Percentiles rank a stretch among this genome's conserved stretches.
Evolutionary conservation across 2,797 vertebrate species (phyloP).

Genomic region (Sebastolobus alascanus): DNA sequence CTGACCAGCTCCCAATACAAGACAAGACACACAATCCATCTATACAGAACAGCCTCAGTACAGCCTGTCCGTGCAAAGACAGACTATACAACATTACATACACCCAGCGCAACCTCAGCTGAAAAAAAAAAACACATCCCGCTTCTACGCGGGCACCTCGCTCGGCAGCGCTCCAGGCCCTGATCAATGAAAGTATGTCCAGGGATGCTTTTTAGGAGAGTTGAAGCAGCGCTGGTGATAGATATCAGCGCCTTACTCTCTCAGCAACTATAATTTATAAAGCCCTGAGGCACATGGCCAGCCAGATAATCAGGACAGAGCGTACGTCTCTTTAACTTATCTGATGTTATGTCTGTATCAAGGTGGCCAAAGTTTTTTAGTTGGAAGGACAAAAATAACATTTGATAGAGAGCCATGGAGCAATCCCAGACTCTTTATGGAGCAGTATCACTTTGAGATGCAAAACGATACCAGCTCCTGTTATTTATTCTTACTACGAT

Average conservation of each 20-base stretch:
- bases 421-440: neutral
- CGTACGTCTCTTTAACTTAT: slow-evolving; percentile 27
- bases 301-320: slow-evolving; percentile 36
- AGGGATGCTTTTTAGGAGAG: slow-evolving; percentile 59
- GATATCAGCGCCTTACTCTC: slow-evolving; percentile 59
- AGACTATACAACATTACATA: neutral
- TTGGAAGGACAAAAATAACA: neutral
- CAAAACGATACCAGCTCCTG: neutral
- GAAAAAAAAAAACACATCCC: slow-evolving; percentile 18
- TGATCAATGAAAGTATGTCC: slow-evolving; percentile 74
- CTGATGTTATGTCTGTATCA: slow-evolving; percentile 15
- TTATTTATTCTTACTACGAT: neutral
- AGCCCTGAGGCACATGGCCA: slow-evolving; percentile 36
- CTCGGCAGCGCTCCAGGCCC: slow-evolving; percentile 57
- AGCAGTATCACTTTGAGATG: neutral
- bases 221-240: slow-evolving; percentile 38
- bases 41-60: neutral
- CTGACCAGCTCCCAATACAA: neutral
- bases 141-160: slow-evolving; percentile 37
- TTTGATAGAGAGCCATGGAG: neutral
- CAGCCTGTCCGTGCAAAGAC: slow-evolving; percentile 6
- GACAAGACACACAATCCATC: slow-evolving; percentile 2
- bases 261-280: slow-evolving; percentile 59
- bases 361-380: neutral
- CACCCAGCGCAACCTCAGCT: slow-evolving; percentile 17